These are phyloP conservation scores for Halcyon malimbica DNA, from an alignment of 2,113 vertebrate species.

Conservation along the genomic window DNA sequence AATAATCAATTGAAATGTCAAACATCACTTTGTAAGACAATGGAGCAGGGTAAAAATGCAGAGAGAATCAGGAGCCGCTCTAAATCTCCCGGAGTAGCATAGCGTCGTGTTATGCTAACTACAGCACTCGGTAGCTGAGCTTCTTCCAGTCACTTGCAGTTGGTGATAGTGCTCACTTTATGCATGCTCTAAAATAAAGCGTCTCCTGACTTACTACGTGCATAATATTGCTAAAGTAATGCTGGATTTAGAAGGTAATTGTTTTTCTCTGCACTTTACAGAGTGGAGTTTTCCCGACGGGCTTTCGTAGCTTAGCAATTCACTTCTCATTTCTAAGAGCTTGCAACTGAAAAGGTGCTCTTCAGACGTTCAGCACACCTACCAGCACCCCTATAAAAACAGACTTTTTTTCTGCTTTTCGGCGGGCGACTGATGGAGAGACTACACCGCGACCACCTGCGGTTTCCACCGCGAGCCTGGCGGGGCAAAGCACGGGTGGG, in stretches of 20 bases:
- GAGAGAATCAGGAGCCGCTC: not conserved
- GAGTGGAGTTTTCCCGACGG: not conserved
- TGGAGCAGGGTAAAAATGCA: not conserved
- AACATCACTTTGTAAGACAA: rapidly evolving
- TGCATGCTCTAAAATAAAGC: not conserved
- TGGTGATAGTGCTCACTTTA: not conserved
- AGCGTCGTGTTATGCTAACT: not conserved
- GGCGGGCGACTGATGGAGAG: not conserved
- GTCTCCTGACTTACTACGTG: not conserved
- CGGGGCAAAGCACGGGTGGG: rapidly evolving
- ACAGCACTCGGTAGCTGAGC: not conserved
- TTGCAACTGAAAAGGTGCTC: rapidly evolving
- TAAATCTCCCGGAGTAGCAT: not conserved
- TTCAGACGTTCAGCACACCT: not conserved
- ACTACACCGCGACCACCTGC: not conserved
- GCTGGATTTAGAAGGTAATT: not conserved
- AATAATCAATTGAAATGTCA: rapidly evolving
- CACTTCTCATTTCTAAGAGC: not conserved
- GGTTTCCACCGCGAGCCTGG: rapidly evolving
- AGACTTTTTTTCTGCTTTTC: not conserved
- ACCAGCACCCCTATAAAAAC: not conserved
- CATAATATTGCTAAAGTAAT: not conserved
- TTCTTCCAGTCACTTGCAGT: not conserved
- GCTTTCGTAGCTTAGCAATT: not conserved
- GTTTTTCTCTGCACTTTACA: not conserved